Conservation (phyloP, 2,113 vertebrate genomes). For the Tringa solitaria region DNA sequence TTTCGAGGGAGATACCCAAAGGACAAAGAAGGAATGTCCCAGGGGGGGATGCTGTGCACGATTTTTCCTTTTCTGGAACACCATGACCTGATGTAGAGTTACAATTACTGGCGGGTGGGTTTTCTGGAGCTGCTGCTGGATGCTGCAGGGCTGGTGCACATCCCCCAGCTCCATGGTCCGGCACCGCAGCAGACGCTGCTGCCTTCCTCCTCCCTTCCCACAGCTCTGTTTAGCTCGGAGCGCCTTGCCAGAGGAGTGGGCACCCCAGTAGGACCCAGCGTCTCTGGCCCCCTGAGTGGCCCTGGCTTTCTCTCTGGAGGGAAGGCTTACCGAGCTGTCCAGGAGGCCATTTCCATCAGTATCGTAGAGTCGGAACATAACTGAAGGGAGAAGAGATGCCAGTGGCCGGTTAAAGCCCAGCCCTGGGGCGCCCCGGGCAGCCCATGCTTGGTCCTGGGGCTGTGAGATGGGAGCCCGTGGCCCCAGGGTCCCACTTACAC, state of each 20-base stretch:
- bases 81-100: neutral
- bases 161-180: neutral
- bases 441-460: neutral
- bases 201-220: neutral
- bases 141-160: neutral
- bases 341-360: slow-evolving; percentile 89
- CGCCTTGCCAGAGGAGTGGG: accelerated
- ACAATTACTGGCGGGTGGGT: neutral
- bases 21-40: neutral
- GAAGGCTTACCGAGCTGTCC: slow-evolving; percentile 87
- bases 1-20: neutral
- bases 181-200: neutral
- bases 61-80: neutral
- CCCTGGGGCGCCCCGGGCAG: accelerated
- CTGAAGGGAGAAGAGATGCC: slow-evolving; percentile 73
- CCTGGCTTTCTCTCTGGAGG: accelerated
- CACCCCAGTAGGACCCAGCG: accelerated
- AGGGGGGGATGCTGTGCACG: accelerated
- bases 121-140: neutral
- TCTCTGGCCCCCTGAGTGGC: accelerated
- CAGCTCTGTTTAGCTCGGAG: neutral
- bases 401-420: neutral
- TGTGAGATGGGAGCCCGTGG: accelerated
- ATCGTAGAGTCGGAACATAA: slow-evolving; percentile 95
- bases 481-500: slow-evolving; percentile 79